phyloP scores from a whole-genome alignment of 1,140 invertebrate genomes.

The Hylaeus volcanicus region DNA sequence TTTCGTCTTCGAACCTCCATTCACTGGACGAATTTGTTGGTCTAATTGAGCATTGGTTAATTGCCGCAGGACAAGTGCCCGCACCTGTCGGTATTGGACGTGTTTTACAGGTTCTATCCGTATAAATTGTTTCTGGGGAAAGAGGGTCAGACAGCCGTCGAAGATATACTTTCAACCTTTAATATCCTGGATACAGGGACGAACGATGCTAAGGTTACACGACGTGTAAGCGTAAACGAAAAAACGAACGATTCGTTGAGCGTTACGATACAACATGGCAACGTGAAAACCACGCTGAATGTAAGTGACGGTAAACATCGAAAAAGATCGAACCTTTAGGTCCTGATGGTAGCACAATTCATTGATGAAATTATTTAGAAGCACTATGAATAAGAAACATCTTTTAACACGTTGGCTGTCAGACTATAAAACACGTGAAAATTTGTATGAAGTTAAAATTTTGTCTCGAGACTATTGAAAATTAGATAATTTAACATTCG shows the following conservation, averaged over 20 bases:
- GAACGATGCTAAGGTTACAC: constrained; percentile 1
- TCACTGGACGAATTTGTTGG: background rate
- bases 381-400: too few relatives aligned
- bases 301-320: constrained; percentile 65
- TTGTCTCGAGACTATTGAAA: too few relatives aligned
- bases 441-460: too few relatives aligned
- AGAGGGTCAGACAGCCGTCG: constrained; percentile 87
- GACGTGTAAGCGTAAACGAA: constrained; percentile 33
- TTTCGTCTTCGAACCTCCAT: background rate
- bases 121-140: constrained; percentile 88
- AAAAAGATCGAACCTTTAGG: too few relatives aligned
- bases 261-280: constrained; percentile 70
- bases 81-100: constrained; percentile 83
- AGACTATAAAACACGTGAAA: too few relatives aligned
- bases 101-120: constrained; percentile 91
- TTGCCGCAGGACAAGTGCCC: constrained; percentile 86
- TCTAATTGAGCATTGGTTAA: constrained; percentile 18
- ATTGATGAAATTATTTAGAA: too few relatives aligned
- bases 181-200: constrained; percentile 74
- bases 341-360: too few relatives aligned
- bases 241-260: constrained; percentile 70
- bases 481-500: too few relatives aligned
- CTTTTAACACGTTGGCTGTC: too few relatives aligned
- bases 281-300: constrained; percentile 70
- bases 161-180: constrained; percentile 85